Evolutionary conservation across 1,140 invertebrate species (phyloP), one percentile per base, ranked within the genome.

Genomic region (Brachionus asplanchnoidis): DNA sequence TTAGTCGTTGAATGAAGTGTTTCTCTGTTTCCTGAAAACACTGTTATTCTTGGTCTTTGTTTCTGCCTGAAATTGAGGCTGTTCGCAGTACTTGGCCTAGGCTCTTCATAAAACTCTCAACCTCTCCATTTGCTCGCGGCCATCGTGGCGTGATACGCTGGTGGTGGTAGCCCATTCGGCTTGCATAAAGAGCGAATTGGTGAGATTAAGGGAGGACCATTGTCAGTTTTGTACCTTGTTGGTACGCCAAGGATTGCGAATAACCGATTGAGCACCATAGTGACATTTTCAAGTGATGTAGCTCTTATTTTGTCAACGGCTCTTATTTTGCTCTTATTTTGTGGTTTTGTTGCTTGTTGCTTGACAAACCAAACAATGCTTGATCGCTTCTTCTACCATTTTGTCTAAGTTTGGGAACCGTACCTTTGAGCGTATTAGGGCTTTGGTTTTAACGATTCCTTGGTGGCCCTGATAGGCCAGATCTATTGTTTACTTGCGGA

Each of bases 211-310:
- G 26, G 26, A 28, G 26, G 26, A 28, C 26, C 26, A 28, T 28
- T 28, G 26, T 28, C 26, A 28, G 26, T 28, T 28, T 28, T 28
- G 80, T 86, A 14, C 17, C 23, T 85, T 50, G 17, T 46, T 50
- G 85, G 86, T 23, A 66, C 66, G 26, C 86, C 85, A 60, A 84
- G 75, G 36, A 40, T 86, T 17, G 85, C 84, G 73, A 87, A 87
- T 7, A 85, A 78, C 7, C 23, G 20, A 78, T 26, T 17, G 85
- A 66, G 82, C 80, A 68, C 26, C 20, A 11, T 12, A 11, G 7
- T 68, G 23, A 14, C 14, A 26, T 26, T 6, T 26, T 9, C 26
- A 14, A 68, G 28, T 6, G 4, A 26, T 6, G 26, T 68, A 7
- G 20, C 12, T 1, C 28, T 26, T 6, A 32, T 23, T 28, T 28